Evolutionary conservation across 2,888 invertebrate species (phyloP).

Genomic region (Idaea biselata): DNA sequence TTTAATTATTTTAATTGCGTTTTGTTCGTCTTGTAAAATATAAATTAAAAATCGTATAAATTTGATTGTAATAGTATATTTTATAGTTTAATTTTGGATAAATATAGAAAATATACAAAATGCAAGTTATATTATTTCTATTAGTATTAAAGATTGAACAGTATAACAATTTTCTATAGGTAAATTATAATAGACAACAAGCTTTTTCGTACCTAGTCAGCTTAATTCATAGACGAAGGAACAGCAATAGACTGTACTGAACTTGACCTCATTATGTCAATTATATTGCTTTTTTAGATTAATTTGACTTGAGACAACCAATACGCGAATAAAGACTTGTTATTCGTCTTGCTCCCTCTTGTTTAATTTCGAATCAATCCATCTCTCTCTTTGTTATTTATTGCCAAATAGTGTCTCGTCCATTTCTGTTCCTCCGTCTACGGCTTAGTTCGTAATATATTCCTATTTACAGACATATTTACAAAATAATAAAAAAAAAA

Average conservation of each 20-base stretch:
- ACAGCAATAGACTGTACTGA: no score
- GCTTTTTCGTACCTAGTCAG: neutral
- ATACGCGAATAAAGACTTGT: no score
- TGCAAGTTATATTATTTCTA: neutral
- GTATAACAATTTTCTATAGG: neutral
- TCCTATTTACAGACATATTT: neutral
- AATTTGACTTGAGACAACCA: no score
- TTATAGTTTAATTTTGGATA: neutral
- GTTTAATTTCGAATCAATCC: no score
- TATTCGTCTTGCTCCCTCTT: no score
- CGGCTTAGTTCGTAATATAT: neutral
- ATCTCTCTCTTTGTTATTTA: no score
- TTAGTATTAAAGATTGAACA: neutral
- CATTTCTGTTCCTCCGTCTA: no score
- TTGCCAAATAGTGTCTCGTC: no score
- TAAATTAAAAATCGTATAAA: slow-evolving; percentile 25
- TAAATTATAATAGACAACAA: neutral
- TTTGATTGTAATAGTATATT: neutral
- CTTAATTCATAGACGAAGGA: neutral
- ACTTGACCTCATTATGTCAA: no score
- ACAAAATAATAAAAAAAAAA: neutral
- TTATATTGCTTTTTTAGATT: no score
- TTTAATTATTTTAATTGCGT: slow-evolving; percentile 6
- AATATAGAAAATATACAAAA: slow-evolving; percentile 1
- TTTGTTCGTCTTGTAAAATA: slow-evolving; percentile 11